Conservation (phyloP, 2,888 invertebrate species). For the Nomada fucata region DNA sequence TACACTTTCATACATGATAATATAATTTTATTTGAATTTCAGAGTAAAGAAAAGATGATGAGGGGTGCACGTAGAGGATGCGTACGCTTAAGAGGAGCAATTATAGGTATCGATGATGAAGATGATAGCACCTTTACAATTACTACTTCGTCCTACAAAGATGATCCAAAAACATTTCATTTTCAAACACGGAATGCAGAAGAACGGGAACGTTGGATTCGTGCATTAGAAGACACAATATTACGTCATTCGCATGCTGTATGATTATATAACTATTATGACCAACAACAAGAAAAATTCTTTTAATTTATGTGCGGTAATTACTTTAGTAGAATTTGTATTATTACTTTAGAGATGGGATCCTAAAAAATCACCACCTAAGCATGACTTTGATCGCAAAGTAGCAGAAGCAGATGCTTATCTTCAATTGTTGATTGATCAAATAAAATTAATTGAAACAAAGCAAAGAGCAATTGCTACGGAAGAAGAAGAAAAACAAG, state of each 20-base stretch:
- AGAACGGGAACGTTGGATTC: slow-evolving; percentile 98
- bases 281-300: neutral
- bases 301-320: slow-evolving; percentile 7
- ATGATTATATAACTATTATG: slow-evolving; percentile 63
- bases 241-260: slow-evolving; percentile 90
- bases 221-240: slow-evolving; percentile 97
- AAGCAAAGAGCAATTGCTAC: slow-evolving; percentile 72
- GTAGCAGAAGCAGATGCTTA: slow-evolving; percentile 98
- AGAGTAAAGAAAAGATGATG: slow-evolving; percentile 99
- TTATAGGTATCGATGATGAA: slow-evolving; percentile 99
- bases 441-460: slow-evolving; percentile 89
- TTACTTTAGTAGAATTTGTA: neutral
- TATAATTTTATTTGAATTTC: slow-evolving; percentile 80
- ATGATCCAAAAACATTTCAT: slow-evolving; percentile 99
- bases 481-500: slow-evolving; percentile 75
- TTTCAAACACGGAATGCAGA: slow-evolving; percentile 98
- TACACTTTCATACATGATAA: no score
- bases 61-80: slow-evolving; percentile 98
- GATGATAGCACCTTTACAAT: slow-evolving; percentile 99
- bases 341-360: slow-evolving; percentile 85
- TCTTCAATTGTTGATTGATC: slow-evolving; percentile 97
- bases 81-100: slow-evolving; percentile 97
- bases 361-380: slow-evolving; percentile 86
- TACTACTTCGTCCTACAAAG: slow-evolving; percentile 87
- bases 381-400: slow-evolving; percentile 91